Base-by-base conservation (phyloP, 1,140 invertebrate species). In the Dreissena polymorpha region DNA sequence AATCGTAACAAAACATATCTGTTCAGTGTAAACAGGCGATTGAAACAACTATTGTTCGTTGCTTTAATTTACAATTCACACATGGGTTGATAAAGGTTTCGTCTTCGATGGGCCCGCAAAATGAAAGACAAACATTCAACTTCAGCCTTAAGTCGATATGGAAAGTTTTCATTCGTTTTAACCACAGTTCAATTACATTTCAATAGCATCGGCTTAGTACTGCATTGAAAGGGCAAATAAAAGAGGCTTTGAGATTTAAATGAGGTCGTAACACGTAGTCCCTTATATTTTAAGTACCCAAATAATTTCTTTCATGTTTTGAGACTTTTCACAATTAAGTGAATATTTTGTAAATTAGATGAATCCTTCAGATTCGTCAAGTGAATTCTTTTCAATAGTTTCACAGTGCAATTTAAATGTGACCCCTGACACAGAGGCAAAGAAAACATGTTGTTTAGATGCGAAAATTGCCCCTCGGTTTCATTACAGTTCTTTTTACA, bases 241-340 rank as follows among this genome's bases (percentile, higher is more conserved):
- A 76, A 63, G 14, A 64, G 21, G 23, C 5, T 64, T 60, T 80
- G 55, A 65, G 57, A 57, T 72, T 81, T 81, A 73, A 72, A 72
- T 65, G 57, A 82, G 79, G 53, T 68, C 70, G 79, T 82, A 82
- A 82, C 79, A 82, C 13, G 57, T 82, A 67, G 79, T 82, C 39
- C 79, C 50, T 0, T 82, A 67, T 65, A 82, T 73, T 55, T 82
- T 74, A 82, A 82, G 79, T 74, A 74, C 49, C 79, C 71, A 82
- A 74, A 82, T 82, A 63, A 82, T 74, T 74, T 71, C 79, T 82
- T 82, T 82, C 79, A 82, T 82, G 79, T 82, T 74, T 82, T 74
- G 79, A 82, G 74, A 82, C 79, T 82, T 65, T 74, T 74, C 39
- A 82, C 79, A 82, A 82, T 82, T 27, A 68, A 53, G 55, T 74